Conservation (phyloP, 2,888 invertebrate species). For the Anarsia innoxiella region DNA sequence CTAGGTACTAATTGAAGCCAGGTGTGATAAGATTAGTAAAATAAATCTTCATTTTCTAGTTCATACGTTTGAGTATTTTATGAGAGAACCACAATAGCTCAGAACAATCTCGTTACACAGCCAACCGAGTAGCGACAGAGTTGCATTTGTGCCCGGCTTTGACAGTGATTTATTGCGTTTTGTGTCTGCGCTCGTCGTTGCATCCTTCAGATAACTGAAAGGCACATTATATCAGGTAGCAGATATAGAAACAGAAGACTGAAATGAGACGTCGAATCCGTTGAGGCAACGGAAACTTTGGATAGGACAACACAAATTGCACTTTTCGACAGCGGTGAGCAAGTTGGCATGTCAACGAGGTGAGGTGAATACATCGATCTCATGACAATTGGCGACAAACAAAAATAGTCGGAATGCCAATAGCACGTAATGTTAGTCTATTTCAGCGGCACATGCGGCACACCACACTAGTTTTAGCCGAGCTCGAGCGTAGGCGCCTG, state of each 20-base stretch:
- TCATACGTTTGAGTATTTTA: no score
- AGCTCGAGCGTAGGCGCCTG: constrained; percentile 67
- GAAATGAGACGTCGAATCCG: constrained; percentile 12
- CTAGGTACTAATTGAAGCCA: no score
- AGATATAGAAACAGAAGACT: neutral
- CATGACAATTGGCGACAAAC: constrained; percentile 50
- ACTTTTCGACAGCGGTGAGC: constrained; percentile 36
- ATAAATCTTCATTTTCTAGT: no score
- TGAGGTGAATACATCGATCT: constrained; percentile 30
- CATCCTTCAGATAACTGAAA: constrained; percentile 37
- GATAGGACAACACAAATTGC: constrained; percentile 30
- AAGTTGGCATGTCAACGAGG: constrained; percentile 39
- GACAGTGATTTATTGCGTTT: constrained; percentile 53
- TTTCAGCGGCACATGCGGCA: constrained; percentile 58
- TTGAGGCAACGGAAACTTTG: constrained; percentile 23
- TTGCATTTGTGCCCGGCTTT: constrained; percentile 31
- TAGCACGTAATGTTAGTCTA: constrained; percentile 60
- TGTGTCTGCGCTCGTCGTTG: constrained; percentile 32
- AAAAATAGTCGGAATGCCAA: constrained; percentile 62
- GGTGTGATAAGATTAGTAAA: no score
- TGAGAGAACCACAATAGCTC: constrained; percentile 9
- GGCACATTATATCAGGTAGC: constrained; percentile 20
- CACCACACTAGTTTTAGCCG: constrained; percentile 59
- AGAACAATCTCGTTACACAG: constrained; percentile 24
- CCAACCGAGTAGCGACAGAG: constrained; percentile 41